phyloP scores from a whole-genome alignment of 1,140 invertebrate genomes.

The Centruroides vittatus region DNA sequence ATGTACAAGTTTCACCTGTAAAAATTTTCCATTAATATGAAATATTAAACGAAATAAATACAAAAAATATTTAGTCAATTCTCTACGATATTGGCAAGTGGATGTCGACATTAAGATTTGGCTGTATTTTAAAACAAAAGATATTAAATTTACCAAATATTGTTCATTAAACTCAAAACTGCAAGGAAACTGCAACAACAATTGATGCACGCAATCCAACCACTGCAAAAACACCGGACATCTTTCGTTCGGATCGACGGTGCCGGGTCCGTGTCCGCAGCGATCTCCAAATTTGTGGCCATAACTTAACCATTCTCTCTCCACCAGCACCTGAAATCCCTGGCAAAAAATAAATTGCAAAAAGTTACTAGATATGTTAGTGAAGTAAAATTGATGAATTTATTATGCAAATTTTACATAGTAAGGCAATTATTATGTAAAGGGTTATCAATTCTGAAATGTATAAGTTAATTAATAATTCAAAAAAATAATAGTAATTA shows the following conservation, averaged over 20 bases:
- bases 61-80: too few species aligned
- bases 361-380: not conserved
- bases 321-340: conserved; percentile 81
- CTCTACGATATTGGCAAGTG: too few species aligned
- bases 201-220: conserved; percentile 91
- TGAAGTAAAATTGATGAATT: too few species aligned
- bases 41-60: too few species aligned
- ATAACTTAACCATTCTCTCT: conserved; percentile 91
- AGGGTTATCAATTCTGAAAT: too few species aligned
- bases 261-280: conserved; percentile 67
- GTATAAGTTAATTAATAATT: too few species aligned
- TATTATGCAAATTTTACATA: too few species aligned
- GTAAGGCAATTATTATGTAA: too few species aligned
- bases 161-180: conserved; percentile 89
- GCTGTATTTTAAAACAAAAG: too few species aligned
- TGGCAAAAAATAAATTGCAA: conserved; percentile 27
- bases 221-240: conserved; percentile 96
- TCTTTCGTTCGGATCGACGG: conserved; percentile 75
- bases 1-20: conserved; percentile 81
- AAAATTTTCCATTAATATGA: conserved; percentile 10
- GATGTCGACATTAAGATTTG: not conserved
- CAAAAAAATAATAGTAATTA: too few species aligned
- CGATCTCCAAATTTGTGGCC: conserved; percentile 95
- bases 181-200: conserved; percentile 74
- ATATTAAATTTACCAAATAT: conserved; percentile 56